phyloP scores from a whole-genome alignment of 1,140 invertebrate genomes.

The Procambarus clarkii region DNA sequence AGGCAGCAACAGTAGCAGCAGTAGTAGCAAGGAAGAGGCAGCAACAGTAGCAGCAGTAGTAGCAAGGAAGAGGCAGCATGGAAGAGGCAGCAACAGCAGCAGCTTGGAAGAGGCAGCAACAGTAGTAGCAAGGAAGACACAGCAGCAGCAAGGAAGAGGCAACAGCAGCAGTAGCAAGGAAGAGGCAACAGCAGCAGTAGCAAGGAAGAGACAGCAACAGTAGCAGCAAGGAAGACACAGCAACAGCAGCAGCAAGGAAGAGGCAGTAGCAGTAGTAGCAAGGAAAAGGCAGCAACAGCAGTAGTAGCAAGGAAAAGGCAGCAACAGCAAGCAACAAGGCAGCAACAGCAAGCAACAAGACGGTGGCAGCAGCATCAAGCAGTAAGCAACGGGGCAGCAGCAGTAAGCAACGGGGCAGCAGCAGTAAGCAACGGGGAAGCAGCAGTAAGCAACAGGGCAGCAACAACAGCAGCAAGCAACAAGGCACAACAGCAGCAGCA shows the following conservation, averaged over 20 bases:
- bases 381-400: not conserved
- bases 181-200: not conserved
- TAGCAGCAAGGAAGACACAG: not conserved
- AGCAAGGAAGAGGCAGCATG: conserved; percentile 3
- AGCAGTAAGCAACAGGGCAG: too few relatives aligned
- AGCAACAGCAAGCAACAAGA: not conserved
- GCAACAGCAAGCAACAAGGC: not conserved
- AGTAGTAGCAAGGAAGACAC: not conserved
- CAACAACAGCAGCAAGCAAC: too few relatives aligned
- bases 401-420: too few relatives aligned
- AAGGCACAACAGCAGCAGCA: too few relatives aligned
- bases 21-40: not conserved
- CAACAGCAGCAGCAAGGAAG: not conserved
- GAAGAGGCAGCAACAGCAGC: not conserved
- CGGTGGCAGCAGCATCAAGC: not conserved
- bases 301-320: not conserved
- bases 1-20: not conserved
- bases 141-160: not conserved
- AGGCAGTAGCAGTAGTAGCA: not conserved
- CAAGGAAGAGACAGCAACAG: conserved; percentile 17
- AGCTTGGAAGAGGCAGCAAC: conserved; percentile 15
- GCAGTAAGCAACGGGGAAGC: too few relatives aligned
- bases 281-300: not conserved
- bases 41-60: not conserved
- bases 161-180: not conserved